These are phyloP conservation scores for Ophion costatus DNA, from an alignment of 2,888 invertebrate species.

Conservation along the genomic window DNA sequence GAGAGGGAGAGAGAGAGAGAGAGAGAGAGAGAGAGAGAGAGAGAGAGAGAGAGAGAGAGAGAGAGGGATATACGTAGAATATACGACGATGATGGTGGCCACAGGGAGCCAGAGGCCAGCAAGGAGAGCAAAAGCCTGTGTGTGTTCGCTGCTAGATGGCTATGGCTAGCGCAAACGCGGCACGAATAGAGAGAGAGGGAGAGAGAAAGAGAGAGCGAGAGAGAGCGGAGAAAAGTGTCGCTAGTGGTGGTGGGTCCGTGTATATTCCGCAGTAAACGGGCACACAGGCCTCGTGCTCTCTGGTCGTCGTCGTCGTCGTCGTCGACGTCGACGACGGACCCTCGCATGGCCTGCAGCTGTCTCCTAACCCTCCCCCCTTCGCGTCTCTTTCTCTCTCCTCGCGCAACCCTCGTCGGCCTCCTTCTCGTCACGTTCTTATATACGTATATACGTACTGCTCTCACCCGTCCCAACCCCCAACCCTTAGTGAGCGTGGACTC, in stretches of 20 bases:
- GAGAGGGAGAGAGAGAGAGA: neutral
- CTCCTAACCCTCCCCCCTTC: conserved; percentile 77
- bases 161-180: conserved; percentile 52
- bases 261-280: conserved; percentile 70
- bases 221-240: conserved; percentile 48
- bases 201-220: conserved; percentile 22
- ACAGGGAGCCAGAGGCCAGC: conserved; percentile 51
- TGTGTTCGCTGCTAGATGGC: conserved; percentile 56
- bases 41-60: conserved; percentile 5
- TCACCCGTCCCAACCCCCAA: conserved; percentile 35
- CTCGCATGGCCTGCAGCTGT: conserved; percentile 81
- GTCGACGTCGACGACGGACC: conserved; percentile 72
- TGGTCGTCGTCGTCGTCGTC: conserved; percentile 42
- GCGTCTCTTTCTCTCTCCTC: conserved; percentile 47
- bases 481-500: conserved; percentile 61
- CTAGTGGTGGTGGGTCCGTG: conserved; percentile 57
- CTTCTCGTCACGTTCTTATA: conserved; percentile 61
- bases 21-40: neutral
- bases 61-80: conserved; percentile 28
- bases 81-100: conserved; percentile 58
- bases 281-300: conserved; percentile 65
- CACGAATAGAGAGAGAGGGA: conserved; percentile 40
- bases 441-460: conserved; percentile 31
- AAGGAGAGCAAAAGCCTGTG: conserved; percentile 46
- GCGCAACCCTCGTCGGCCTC: conserved; percentile 60